Conservation (phyloP, 2,888 invertebrate species). For the Eupeodes latifasciatus region DNA sequence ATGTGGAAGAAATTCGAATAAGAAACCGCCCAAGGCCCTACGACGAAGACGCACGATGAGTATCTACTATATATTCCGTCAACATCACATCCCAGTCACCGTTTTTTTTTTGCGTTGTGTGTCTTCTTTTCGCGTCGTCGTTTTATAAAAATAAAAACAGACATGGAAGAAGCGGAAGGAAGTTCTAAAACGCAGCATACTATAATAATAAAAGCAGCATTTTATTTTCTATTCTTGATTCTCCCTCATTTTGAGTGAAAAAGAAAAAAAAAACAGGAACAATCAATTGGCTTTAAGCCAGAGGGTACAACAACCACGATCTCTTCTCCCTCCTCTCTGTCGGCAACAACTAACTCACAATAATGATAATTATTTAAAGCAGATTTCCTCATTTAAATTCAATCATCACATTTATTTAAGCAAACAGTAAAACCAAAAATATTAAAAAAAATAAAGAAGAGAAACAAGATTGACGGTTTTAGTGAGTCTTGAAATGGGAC, state of each 20-base stretch:
- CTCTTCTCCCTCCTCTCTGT: neutral
- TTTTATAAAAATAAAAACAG: conserved; percentile 16
- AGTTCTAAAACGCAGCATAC: conserved; percentile 64
- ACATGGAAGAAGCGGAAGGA: conserved; percentile 69
- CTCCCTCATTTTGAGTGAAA: conserved; percentile 9
- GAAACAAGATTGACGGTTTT: conserved; percentile 61
- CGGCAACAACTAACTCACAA: conserved; percentile 55
- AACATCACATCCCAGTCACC: neutral
- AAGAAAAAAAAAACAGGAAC: conserved; percentile 15
- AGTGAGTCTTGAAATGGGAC: conserved; percentile 14
- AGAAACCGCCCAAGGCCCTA: conserved; percentile 59
- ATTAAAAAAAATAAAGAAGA: neutral
- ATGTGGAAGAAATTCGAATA: conserved; percentile 35
- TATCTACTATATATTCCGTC: neutral
- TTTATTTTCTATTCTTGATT: conserved; percentile 27
- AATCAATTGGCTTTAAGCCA: conserved; percentile 74
- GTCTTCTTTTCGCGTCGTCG: neutral
- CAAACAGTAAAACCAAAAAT: conserved; percentile 38
- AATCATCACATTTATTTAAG: conserved; percentile 73
- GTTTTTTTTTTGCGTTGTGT: neutral
- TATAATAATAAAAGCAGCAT: conserved; percentile 40
- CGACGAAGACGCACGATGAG: neutral
- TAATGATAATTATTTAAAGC: conserved; percentile 47
- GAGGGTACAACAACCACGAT: conserved; percentile 29
- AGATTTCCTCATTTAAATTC: conserved; percentile 75